Evolutionary conservation across 2,888 invertebrate species (phyloP), one percentile per base, ranked within the genome.

Genomic region (Sarcophaga rosellei): DNA sequence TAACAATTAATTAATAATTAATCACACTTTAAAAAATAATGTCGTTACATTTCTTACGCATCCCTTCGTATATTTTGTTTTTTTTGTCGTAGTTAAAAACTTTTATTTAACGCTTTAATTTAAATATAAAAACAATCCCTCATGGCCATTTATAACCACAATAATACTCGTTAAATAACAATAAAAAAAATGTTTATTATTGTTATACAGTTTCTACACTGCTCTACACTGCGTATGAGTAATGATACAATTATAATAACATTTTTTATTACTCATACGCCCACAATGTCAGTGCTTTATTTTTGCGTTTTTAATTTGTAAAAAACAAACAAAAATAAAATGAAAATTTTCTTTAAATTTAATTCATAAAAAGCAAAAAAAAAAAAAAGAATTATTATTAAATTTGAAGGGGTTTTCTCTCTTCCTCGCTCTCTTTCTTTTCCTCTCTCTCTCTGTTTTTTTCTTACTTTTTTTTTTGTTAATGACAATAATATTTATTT

Each of bases 181-280:
- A 53, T 35, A 35, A 35, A 35, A 23, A 35, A 35, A 35, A 35
- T 35, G 35, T 59, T 76, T 66, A 25, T 23, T 21, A 23, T 63
- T 63, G 21, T 23, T 21, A 63, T 63, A 11, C 20, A 20, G 11
- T 44, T 11, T 21, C 21, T n/a, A n/a, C n/a, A n/a, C n/a, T 25
- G 57, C 25, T 69, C 68, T 23, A 12, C 59, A 20, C 4, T 20
- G 70, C 84, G 70, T 84, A 84, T 84, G 79, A 84, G 47, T 61
- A 79, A 79, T 79, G 69, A 45, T 23, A 47, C 53, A 68, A 63
- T 35, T 35, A 57, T 57, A 62, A 73, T 53, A 45, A 53, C 20
- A 35, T 21, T 47, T 73, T 45, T 59, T 68, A 78, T 79, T 70
- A 66, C 74, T 79, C 75, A 84, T 84, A 84, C 84, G 84, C 79